Base-by-base conservation (phyloP, 2,888 invertebrate genomes). In the Erpobdella octoculata region DNA sequence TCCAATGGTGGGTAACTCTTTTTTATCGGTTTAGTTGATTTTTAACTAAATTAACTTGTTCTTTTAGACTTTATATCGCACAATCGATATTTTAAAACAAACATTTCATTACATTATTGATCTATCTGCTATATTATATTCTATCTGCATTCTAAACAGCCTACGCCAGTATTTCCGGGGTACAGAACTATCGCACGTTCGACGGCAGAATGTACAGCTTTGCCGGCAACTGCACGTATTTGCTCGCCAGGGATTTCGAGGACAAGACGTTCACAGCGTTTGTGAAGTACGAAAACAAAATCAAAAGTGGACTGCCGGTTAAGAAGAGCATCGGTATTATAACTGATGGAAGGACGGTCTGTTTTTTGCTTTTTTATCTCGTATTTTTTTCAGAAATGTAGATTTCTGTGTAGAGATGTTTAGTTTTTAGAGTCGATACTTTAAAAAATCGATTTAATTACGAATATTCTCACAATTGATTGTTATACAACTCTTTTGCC, bases 181-280 rank as follows among this genome's bases (percentile, higher is more conserved):
- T 88, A 31, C 89, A 90, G 28, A 90, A 93, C 76, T 89, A 89
- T 76, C 88, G 91, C 76, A 94, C 93, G 0, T 93, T 93, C 81
- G 94, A 95, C 83, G 89, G 89, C 72, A 86, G 86, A 33, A 89
- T 91, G 76, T 88, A 88, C 81, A 88, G 89, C 28, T 88, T 90
- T 77, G 86, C 86, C 0, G 89, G 89, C 61, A 84, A 86, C 0
- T 91, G 93, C 80, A 89, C 89, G 0, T 93, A 93, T 85, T 84
- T 95, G 0, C 85, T 94, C 68, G 89, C 90, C 0, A 88, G 88
- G 66, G 95, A 95, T 84, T 91, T 92, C 81, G 86, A 89, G n/a
- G 88, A 88, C 78, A 86, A 88, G 76, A 89, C 91, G 83, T 94
- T 94, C 83, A 89, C 91, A 0, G 86, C 93, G 0, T 84, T 92